A percentile compares a stretch with the other conserved stretches of the same genome.
Conservation (phyloP, 2,113 vertebrate species). For the Sclerurus mexicanus region DNA sequence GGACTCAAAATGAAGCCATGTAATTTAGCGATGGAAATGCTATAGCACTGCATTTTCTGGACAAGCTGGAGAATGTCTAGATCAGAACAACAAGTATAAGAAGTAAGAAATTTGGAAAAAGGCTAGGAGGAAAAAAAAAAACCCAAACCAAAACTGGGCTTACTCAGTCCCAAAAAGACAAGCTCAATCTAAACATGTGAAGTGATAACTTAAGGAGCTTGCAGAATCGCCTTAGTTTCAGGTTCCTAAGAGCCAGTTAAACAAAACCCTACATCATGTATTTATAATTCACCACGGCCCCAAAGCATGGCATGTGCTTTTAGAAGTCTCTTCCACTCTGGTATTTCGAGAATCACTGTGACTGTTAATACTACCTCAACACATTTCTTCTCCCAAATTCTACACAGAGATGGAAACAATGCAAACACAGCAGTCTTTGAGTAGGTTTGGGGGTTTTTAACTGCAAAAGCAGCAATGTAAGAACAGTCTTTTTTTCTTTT, state of each 20-base stretch:
- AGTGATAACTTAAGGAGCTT: background rate
- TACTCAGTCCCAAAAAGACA: background rate
- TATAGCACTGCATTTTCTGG: background rate
- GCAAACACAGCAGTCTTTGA: background rate
- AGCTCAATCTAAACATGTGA: background rate
- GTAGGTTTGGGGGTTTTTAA: background rate
- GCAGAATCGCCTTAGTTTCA: background rate
- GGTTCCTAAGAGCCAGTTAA: background rate
- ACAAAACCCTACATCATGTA: background rate
- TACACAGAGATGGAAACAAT: background rate
- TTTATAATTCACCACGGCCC: background rate
- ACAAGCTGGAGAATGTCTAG: background rate
- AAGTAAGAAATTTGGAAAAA: background rate
- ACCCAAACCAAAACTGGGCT: background rate
- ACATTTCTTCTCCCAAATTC: background rate
- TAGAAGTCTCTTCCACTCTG: background rate
- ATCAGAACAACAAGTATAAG: background rate
- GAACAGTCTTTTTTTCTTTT: background rate
- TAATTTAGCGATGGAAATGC: background rate
- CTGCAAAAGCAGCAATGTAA: background rate
- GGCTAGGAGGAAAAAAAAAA: background rate
- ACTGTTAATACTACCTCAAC: background rate
- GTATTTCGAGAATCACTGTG: background rate
- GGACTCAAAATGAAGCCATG: background rate
- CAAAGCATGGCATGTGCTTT: background rate